Base-by-base conservation (phyloP, 2,797 vertebrate genomes). In the Mycteria americana region DNA sequence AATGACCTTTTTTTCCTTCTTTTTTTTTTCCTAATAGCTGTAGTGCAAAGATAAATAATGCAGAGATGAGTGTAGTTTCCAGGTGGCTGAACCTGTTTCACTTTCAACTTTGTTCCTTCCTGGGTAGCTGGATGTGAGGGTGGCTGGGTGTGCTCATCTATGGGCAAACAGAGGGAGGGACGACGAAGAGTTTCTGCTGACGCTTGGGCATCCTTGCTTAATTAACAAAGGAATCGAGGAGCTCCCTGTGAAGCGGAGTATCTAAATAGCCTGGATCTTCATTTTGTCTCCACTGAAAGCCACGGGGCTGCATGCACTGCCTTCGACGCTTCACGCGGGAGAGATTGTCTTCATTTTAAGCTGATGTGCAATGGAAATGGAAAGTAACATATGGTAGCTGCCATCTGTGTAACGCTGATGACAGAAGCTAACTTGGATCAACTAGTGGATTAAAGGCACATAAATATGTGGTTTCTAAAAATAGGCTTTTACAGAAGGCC, bases 381-480 rank as follows among this genome's bases (percentile, higher is more conserved):
- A 95, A 96, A 96, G 92, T 83, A 95, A 72, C 93, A 94, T 88
- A 87, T 96, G 89, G 91, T 85, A 93, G 85, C 78, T 94, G 69
- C 95, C 92, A 93, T 96, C 91, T 94, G 89, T 75, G 83, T 91
- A 85, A 54, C 2, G 11, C 77, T 72, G 95, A 95, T 96, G 95
- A 96, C 96, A 96, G 96, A 90, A 95, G 75, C 91, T 93, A 82
- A 82, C 91, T 96, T 93, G 85, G 92, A 95, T 95, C 95, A 93
- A 77, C 91, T n/a, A 31, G 64, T 95, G 83, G 88, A 95, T 97
- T 95, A 96, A 95, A 96, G 93, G 79, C 88, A 92, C 53, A 87
- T 92, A 95, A 96, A 95, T 94, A 92, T 45, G 72, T 19, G 62
- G 51, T 74, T 90, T 91, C 96, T 95, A 92, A 92, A 96, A 96